Conservation (phyloP, 2,797 vertebrate genomes). For the Odontamblyopus rebecca region DNA sequence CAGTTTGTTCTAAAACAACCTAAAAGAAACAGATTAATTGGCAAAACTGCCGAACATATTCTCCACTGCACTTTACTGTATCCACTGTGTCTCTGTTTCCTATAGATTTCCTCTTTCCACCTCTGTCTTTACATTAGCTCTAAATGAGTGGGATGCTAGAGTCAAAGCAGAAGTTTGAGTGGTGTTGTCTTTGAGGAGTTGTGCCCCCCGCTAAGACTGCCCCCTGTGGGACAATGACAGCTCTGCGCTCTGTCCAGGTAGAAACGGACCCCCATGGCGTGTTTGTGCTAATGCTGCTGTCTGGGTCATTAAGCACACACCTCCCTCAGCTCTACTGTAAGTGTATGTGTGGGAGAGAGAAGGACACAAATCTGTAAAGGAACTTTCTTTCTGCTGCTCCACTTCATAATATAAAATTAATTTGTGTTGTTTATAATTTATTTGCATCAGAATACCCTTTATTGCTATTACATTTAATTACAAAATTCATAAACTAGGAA, state of each 20-base stretch:
- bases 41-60: too few species aligned
- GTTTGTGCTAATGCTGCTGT: slow-evolving; percentile 33
- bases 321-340: slow-evolving; percentile 13
- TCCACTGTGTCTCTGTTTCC: neutral
- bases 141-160: neutral
- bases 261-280: slow-evolving; percentile 22
- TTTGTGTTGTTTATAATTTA: too few species aligned
- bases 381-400: slow-evolving; percentile 15
- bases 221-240: slow-evolving; percentile 32
- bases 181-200: slow-evolving; percentile 20
- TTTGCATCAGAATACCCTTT: too few species aligned
- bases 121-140: neutral
- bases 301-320: slow-evolving; percentile 31
- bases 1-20: neutral
- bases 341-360: neutral
- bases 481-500: too few species aligned
- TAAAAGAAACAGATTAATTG: neutral
- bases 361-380: neutral
- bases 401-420: neutral
- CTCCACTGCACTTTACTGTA: too few species aligned
- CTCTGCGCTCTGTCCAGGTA: slow-evolving; percentile 24
- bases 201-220: slow-evolving; percentile 17
- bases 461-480: too few species aligned
- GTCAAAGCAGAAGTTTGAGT: slow-evolving; percentile 19
- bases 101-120: neutral